A percentile compares a stretch with the other conserved stretches of the same genome.
Conservation (phyloP, 2,888 invertebrate genomes). For the Exocentrus adspersus region DNA sequence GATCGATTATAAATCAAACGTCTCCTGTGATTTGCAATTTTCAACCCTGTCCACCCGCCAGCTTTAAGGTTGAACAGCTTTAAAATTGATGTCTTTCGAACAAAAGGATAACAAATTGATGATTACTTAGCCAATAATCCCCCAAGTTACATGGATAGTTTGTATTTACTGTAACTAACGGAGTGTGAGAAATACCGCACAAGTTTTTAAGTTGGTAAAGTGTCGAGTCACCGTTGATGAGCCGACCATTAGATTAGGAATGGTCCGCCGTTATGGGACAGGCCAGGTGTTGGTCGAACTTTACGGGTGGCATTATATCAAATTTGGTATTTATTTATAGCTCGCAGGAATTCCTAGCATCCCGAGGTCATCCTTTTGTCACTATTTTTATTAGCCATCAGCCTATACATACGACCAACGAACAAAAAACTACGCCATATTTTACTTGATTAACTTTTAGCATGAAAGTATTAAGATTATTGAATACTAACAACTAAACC, state of each 20-base stretch:
- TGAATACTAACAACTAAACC: too few relatives aligned
- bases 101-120: conserved; percentile 55
- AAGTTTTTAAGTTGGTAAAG: conserved; percentile 42
- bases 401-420: too few relatives aligned
- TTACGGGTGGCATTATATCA: conserved; percentile 25
- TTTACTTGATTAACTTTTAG: too few relatives aligned
- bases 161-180: conserved; percentile 61
- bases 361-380: conserved; percentile 13
- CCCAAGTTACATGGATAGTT: conserved; percentile 55
- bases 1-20: conserved; percentile 11
- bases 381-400: not conserved
- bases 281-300: conserved; percentile 19
- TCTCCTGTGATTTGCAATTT: conserved; percentile 48
- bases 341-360: conserved; percentile 14
- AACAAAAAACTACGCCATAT: too few relatives aligned
- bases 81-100: conserved; percentile 51
- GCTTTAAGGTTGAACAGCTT: conserved; percentile 46
- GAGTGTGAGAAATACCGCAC: conserved; percentile 60
- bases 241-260: conserved; percentile 30
- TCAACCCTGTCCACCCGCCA: conserved; percentile 41
- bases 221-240: conserved; percentile 37
- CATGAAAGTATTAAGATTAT: too few relatives aligned
- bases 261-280: conserved; percentile 20
- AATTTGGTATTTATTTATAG: conserved; percentile 21
- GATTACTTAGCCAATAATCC: conserved; percentile 51